Evolutionary conservation across 2,113 vertebrate species (phyloP), one percentile per base, ranked within the genome.

Genomic region (Calyptommatus sinebrachiatus): DNA sequence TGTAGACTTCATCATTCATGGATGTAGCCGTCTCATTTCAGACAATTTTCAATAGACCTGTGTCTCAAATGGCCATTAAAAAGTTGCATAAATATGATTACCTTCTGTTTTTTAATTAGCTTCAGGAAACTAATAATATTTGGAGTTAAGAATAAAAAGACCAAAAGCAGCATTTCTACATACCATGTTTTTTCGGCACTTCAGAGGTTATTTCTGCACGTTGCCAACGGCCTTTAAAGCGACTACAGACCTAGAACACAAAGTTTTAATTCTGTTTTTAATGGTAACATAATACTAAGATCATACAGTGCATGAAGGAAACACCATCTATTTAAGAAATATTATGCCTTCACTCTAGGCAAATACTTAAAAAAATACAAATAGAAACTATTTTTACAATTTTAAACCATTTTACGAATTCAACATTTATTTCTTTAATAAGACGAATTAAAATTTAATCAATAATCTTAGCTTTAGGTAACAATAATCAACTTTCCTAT

Each of bases 181-280:
- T 95, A 95, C 94, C 94, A 93, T 94, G 91, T 91, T 92, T 90
- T 91, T 87, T 78, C 89, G 91, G 87, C 85, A 90, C 87, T 93
- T 91, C 84, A 91, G 90, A 88, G 82, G 80, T 82, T 88, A 81
- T 82, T 84, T 86, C 91, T 93, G 89, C 89, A 85, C 87, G 89
- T 85, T 93, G 83, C 91, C 90, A 87, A 78, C 16, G 48, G 86
- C 83, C 77, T 92, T 89, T 91, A 87, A 91, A 76, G 79, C 88
- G 53, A 87, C 92, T 91, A 89, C 88, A 90, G 79, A 95, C 92
- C 94, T 95, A 88, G 75, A 92, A 95, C 22, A 83, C 71, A 94
- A 93, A 21, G 91, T 60, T 65, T 79, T 31, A 85, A 73, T 92
- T 92, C 85, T 92, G 87, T 90, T 85, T 81, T 89, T 84, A 90